These are phyloP conservation scores for Aulostomus chinensis DNA, from an alignment of 2,797 vertebrate species.

Conservation along the genomic window DNA sequence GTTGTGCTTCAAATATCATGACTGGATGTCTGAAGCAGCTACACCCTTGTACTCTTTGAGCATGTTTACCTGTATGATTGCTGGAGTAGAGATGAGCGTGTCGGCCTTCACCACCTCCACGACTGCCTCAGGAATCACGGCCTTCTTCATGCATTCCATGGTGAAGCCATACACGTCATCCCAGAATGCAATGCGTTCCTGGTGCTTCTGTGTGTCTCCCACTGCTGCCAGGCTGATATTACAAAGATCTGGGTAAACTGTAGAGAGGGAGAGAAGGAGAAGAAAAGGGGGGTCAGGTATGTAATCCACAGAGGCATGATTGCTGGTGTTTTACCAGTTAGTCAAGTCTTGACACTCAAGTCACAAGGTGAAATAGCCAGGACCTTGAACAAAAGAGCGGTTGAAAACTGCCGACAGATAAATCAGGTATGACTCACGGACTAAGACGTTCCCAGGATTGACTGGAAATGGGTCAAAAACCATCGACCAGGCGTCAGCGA, in stretches of 20 bases:
- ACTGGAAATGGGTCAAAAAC: not conserved
- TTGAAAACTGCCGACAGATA: not conserved
- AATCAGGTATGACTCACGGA: not conserved
- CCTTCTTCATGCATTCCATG: slow-evolving; percentile 96
- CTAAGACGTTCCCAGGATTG: not conserved
- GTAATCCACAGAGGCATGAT: too few relatives aligned
- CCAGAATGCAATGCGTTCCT: slow-evolving; percentile 89
- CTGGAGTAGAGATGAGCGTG: slow-evolving; percentile 86
- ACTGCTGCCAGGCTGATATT: slow-evolving; percentile 88
- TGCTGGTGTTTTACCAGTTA: not conserved
- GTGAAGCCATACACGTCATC: slow-evolving; percentile 94
- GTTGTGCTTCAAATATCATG: too few relatives aligned
- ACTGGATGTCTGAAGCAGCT: too few relatives aligned
- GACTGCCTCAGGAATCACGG: slow-evolving; percentile 88
- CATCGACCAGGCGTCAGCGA: not conserved
- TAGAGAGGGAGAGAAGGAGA: not conserved
- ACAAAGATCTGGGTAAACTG: slow-evolving; percentile 94
- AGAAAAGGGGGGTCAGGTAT: too few relatives aligned
- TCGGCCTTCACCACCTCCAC: slow-evolving; percentile 86
- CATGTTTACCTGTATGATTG: slow-evolving; percentile 84
- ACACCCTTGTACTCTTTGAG: too few relatives aligned
- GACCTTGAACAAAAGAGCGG: not conserved
- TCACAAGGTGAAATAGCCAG: not conserved
- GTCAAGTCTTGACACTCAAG: not conserved
- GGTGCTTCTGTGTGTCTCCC: slow-evolving; percentile 82